These are phyloP conservation scores for Drosophila mercatorum DNA, from an alignment of 2,888 invertebrate genomes.

Conservation along the genomic window DNA sequence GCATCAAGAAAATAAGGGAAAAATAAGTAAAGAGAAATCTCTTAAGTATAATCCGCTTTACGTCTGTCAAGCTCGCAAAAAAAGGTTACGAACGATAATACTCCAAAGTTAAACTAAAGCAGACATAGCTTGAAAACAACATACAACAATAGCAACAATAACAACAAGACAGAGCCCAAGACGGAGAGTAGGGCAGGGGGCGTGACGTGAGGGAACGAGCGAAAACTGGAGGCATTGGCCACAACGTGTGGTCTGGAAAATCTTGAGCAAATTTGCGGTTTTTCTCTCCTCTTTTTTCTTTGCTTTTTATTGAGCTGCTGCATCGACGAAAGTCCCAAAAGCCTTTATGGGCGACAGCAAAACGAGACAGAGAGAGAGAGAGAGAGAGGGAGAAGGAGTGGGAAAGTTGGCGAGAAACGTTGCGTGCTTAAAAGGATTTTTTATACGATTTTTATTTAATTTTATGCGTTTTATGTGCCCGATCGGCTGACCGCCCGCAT, in stretches of 20 bases:
- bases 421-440: slow-evolving; percentile 62
- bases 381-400: neutral
- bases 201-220: neutral
- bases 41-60: slow-evolving; percentile 57
- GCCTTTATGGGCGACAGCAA: slow-evolving; percentile 23
- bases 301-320: slow-evolving; percentile 24
- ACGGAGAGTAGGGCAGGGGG: neutral
- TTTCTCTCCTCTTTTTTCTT: slow-evolving; percentile 13
- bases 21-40: slow-evolving; percentile 26
- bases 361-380: neutral
- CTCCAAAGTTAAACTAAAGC: slow-evolving; percentile 47
- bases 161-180: neutral
- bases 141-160: slow-evolving; percentile 2
- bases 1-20: neutral
- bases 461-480: slow-evolving; percentile 50
- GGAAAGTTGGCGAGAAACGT: slow-evolving; percentile 21
- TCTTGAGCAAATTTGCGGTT: slow-evolving; percentile 55
- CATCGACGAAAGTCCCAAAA: slow-evolving; percentile 45
- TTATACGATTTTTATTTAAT: slow-evolving; percentile 70
- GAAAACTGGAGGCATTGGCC: slow-evolving; percentile 27
- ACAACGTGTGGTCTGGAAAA: slow-evolving; percentile 40
- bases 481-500: slow-evolving; percentile 36
- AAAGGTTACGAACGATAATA: slow-evolving; percentile 47
- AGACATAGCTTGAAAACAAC: slow-evolving; percentile 51
- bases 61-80: slow-evolving; percentile 42